Percentiles rank a stretch among this genome's conserved stretches.
These are phyloP conservation scores for Archivesica marissinica DNA, from an alignment of 1,140 invertebrate genomes.

Conservation along the genomic window DNA sequence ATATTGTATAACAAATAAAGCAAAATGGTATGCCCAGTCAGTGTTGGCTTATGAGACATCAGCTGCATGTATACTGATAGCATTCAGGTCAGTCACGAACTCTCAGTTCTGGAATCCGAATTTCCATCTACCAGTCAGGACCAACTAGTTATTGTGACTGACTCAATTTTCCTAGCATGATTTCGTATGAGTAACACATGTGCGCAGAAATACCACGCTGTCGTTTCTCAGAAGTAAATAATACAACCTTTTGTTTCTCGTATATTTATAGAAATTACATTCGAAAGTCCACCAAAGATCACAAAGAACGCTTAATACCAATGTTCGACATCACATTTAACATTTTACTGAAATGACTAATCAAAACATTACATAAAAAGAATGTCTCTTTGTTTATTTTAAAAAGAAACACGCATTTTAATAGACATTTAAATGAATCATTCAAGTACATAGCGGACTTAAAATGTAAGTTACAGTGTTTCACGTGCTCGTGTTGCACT, in stretches of 20 bases:
- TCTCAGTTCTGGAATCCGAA: no score
- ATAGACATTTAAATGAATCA: conserved; percentile 8
- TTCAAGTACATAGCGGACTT: neutral
- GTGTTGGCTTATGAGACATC: no score
- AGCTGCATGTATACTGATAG: no score
- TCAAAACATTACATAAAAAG: neutral
- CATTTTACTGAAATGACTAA: conserved; percentile 20
- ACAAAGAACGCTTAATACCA: neutral
- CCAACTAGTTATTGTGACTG: no score
- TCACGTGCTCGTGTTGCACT: no score
- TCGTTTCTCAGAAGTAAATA: neutral
- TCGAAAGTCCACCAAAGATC: neutral
- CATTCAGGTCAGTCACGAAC: no score
- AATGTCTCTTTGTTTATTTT: neutral
- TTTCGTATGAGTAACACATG: conserved; percentile 6
- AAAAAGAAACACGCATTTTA: neutral
- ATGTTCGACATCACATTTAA: conserved; percentile 5
- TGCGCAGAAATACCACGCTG: neutral
- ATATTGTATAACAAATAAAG: no score
- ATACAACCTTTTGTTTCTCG: neutral
- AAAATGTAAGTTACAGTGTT: no score
- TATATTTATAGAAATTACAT: neutral
- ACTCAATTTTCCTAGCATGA: no score
- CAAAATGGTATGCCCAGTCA: no score
- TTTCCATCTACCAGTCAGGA: no score